A percentile compares a stretch with the other conserved stretches of the same genome.
Evolutionary conservation across 1,140 invertebrate genomes (phyloP).

Genomic region (Heliconius hermathena): DNA sequence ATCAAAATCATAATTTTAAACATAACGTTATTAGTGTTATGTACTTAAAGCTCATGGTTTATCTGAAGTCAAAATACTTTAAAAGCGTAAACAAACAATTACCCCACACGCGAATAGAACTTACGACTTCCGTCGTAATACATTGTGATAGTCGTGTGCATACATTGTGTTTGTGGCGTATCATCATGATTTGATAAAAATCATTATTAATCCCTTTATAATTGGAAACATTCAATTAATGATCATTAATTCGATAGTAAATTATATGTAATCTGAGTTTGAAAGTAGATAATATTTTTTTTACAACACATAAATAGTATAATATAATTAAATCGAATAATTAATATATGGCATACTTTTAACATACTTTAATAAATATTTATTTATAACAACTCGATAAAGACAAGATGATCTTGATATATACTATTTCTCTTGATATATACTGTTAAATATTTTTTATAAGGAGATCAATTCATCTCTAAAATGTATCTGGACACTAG

Average conservation of each 20-base stretch:
- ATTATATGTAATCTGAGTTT: neutral
- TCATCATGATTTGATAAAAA: neutral
- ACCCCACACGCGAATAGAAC: conserved; percentile 1
- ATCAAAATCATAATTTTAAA: neutral
- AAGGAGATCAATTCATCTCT: no score
- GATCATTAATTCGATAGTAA: neutral
- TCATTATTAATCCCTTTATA: neutral
- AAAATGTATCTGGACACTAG: no score
- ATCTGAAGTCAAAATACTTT: neutral
- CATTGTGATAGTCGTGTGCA: neutral
- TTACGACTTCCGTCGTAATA: neutral
- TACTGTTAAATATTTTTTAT: no score
- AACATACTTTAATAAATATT: no score
- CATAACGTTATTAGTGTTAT: neutral
- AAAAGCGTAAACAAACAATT: neutral
- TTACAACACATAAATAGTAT: no score
- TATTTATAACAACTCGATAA: no score
- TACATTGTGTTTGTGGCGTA: neutral
- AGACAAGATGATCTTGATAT: no score
- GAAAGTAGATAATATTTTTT: no score
- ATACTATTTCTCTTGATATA: no score
- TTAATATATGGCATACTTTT: no score
- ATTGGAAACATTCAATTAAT: neutral
- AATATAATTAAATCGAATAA: no score
- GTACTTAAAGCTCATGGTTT: neutral